Conservation (phyloP, 37 sponge, comb jelly and placozoan species). For the Halichondria panicea region DNA sequence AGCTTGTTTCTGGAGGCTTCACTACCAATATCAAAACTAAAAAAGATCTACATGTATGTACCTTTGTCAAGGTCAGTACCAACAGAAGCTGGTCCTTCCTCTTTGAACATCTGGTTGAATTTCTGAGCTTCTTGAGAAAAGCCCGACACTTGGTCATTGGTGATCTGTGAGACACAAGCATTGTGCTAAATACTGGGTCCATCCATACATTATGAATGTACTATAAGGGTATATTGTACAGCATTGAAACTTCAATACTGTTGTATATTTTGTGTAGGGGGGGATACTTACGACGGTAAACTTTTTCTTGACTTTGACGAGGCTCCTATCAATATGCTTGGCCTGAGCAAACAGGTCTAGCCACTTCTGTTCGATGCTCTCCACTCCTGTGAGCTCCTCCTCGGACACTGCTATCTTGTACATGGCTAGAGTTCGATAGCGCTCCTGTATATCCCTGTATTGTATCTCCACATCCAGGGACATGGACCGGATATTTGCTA, state of each 20-base stretch:
- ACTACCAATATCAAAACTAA: neutral
- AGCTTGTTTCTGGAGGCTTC: neutral
- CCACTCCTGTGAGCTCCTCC: constrained; percentile 52
- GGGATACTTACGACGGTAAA: constrained; percentile 75
- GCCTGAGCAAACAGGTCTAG: constrained; percentile 67
- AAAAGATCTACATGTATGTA: neutral
- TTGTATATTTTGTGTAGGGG: neutral
- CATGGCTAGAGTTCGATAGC: constrained; percentile 94
- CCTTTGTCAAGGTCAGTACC: constrained; percentile 94
- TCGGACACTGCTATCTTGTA: constrained; percentile 71
- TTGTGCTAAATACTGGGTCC: too few species aligned
- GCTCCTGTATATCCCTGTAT: constrained; percentile 86
- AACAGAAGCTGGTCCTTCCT: constrained; percentile 89
- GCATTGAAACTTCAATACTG: neutral
- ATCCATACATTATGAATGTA: neutral
- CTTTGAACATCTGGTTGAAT: constrained; percentile 79
- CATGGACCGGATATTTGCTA: constrained; percentile 85
- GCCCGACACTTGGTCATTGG: constrained; percentile 79
- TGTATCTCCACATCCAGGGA: constrained; percentile 89
- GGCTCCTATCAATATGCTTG: constrained; percentile 74
- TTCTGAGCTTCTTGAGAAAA: constrained; percentile 64
- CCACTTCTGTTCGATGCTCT: constrained; percentile 72
- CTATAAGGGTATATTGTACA: neutral
- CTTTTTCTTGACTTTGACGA: constrained; percentile 94
- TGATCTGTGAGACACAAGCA: constrained; percentile 62